phyloP scores from a whole-genome alignment of 2,888 invertebrate species.

The Cephus sareptanus region DNA sequence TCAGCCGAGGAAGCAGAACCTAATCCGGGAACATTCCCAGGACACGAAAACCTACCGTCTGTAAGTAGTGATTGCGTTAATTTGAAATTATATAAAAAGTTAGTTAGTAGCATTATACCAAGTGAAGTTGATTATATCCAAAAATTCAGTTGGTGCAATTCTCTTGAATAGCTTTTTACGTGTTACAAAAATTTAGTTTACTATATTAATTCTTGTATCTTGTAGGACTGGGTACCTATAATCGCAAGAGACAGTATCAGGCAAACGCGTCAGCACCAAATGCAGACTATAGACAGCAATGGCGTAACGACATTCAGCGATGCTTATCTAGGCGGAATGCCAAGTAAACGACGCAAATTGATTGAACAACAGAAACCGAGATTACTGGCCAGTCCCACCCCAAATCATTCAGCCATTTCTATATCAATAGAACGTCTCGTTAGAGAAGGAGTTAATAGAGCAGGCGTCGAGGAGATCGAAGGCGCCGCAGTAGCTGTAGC shows the following conservation, averaged over 20 bases:
- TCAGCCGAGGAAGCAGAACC: slow-evolving; percentile 36
- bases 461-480: slow-evolving; percentile 56
- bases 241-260: slow-evolving; percentile 82
- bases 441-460: slow-evolving; percentile 54
- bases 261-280: slow-evolving; percentile 72
- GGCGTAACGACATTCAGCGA: slow-evolving; percentile 78
- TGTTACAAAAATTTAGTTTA: not conserved
- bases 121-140: not conserved
- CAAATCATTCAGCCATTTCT: slow-evolving; percentile 52
- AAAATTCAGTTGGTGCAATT: not conserved
- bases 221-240: slow-evolving; percentile 87
- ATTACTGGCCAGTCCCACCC: slow-evolving; percentile 54
- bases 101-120: not conserved
- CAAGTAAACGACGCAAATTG: slow-evolving; percentile 87
- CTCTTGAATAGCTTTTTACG: not conserved
- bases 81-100: slow-evolving; percentile 16
- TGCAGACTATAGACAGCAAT: slow-evolving; percentile 41
- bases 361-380: slow-evolving; percentile 68
- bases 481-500: slow-evolving; percentile 60
- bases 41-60: slow-evolving; percentile 53
- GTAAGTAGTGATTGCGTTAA: slow-evolving; percentile 36
- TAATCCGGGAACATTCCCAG: slow-evolving; percentile 53
- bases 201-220: slow-evolving; percentile 19
- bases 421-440: slow-evolving; percentile 61
- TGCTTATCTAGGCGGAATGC: slow-evolving; percentile 90